Evolutionary conservation across 2,888 invertebrate species (phyloP).

Genomic region (Sphaerophoria taeniata): DNA sequence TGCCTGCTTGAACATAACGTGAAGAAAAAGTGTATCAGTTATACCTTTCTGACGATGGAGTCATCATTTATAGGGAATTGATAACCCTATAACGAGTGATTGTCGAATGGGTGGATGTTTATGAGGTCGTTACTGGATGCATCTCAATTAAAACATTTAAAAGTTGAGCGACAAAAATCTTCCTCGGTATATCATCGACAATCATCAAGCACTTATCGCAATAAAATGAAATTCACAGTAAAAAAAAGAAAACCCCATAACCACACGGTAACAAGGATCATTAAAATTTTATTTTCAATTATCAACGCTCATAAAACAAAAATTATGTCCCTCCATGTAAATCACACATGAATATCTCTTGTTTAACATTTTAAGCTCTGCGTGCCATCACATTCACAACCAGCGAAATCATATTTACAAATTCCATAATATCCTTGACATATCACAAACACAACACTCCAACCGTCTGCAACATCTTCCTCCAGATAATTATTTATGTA

Average conservation of each 20-base stretch:
- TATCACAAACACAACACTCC: background rate
- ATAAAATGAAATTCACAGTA: no score
- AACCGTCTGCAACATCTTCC: background rate
- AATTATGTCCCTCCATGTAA: background rate
- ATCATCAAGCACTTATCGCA: no score
- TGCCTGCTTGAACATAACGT: no score
- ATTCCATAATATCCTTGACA: conserved; percentile 1
- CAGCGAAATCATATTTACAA: background rate
- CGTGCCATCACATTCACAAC: background rate
- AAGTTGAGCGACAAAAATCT: no score
- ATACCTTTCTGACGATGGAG: no score
- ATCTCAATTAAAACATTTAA: no score
- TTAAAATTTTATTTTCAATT: conserved; percentile 32
- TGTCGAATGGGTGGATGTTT: no score
- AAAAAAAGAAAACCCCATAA: no score
- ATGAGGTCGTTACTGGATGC: no score
- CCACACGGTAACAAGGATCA: background rate
- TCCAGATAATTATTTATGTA: background rate
- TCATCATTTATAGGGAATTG: no score
- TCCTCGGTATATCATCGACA: background rate
- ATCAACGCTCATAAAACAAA: background rate
- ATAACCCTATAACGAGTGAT: no score
- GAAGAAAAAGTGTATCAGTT: no score
- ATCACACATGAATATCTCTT: background rate
- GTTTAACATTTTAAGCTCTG: background rate